Percentiles rank a stretch among this genome's conserved stretches.
Conservation (phyloP, 2,113 vertebrate genomes). For the Sialia sialis region DNA sequence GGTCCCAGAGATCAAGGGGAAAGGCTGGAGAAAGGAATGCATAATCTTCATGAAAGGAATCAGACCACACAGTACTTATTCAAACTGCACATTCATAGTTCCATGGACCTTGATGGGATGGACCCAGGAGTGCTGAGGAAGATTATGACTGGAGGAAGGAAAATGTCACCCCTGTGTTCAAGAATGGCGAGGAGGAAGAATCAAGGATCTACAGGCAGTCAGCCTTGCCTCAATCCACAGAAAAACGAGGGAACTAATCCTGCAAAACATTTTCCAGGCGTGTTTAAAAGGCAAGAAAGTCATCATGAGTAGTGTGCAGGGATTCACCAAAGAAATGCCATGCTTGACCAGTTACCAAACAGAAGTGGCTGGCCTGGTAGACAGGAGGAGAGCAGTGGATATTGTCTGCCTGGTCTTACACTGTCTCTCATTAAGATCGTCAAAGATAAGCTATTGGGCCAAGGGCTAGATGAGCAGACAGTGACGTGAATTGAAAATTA, state of each 20-base stretch:
- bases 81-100: not conserved
- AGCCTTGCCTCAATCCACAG: not conserved
- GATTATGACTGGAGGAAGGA: not conserved
- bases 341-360: not conserved
- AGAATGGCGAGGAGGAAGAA: not conserved
- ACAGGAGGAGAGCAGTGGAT: not conserved
- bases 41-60: rapidly evolving
- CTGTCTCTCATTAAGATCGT: not conserved
- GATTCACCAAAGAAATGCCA: rapidly evolving
- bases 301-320: not conserved
- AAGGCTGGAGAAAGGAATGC: not conserved
- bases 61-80: not conserved
- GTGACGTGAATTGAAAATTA: not conserved
- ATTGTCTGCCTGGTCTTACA: not conserved
- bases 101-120: not conserved
- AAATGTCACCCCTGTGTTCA: not conserved
- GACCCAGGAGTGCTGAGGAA: not conserved
- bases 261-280: not conserved
- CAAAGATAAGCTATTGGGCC: not conserved
- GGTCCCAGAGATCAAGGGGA: not conserved
- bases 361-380: not conserved
- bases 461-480: not conserved
- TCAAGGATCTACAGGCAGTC: not conserved
- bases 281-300: not conserved
- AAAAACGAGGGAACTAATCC: not conserved